A percentile compares a stretch with the other conserved stretches of the same genome.
Evolutionary conservation across 1,140 invertebrate species (phyloP).

Genomic region (Drosophila melanogaster): Release_6_plus_ISO1_MT NC_004354.4:888501-889000

Average conservation of each 20-base stretch:
- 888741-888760: not conserved
- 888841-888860: no score
- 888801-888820: no score
- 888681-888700: conserved; percentile 19
- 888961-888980: no score
- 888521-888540: conserved; percentile 21
- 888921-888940: no score
- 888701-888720: conserved; percentile 7
- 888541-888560: conserved; percentile 57
- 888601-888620: conserved; percentile 15
- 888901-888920: no score
- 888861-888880: no score
- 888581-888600: conserved; percentile 78
- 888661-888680: not conserved
- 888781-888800: no score
- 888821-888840: no score
- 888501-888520: not conserved
- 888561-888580: conserved; percentile 73
- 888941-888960: no score
- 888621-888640: not conserved
- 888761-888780: not conserved
- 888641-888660: not conserved
- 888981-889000: no score
- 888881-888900: no score
- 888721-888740: conserved; percentile 1